Evolutionary conservation across 1,140 invertebrate species (phyloP).

Genomic region (Aradophagus sp.): DNA sequence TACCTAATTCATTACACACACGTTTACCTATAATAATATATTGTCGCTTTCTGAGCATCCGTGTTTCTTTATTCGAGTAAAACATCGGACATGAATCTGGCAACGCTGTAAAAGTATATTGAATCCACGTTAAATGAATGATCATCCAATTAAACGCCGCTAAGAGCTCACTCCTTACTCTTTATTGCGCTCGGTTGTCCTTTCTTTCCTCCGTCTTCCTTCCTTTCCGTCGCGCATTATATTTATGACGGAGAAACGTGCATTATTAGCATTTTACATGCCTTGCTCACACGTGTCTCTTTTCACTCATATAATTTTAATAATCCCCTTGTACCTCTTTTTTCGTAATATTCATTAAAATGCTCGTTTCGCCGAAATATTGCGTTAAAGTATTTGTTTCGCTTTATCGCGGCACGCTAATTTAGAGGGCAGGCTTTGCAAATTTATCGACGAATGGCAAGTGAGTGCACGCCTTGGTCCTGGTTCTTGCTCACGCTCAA

Average conservation of each 20-base stretch:
- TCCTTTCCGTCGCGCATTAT: conserved; percentile 30
- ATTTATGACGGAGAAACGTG: conserved; percentile 52
- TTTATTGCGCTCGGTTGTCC: conserved; percentile 25
- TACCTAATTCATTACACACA: too few relatives aligned
- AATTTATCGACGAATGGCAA: conserved; percentile 56
- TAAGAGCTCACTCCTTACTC: conserved; percentile 40
- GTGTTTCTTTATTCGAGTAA: not conserved
- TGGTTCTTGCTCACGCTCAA: conserved; percentile 45
- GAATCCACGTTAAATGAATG: conserved; percentile 43
- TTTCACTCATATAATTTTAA: conserved; percentile 55
- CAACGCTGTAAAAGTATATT: conserved; percentile 32
- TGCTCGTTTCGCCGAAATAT: conserved; percentile 48
- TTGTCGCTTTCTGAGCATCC: too few relatives aligned
- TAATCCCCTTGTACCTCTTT: conserved; percentile 50
- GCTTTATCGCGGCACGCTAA: conserved; percentile 53
- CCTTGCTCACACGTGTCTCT: conserved; percentile 46
- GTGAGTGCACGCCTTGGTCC: conserved; percentile 40
- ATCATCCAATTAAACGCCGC: conserved; percentile 49
- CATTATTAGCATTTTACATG: conserved; percentile 59
- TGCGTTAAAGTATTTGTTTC: conserved; percentile 56
- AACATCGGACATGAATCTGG: conserved; percentile 7
- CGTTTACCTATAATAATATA: too few relatives aligned
- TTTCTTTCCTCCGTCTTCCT: conserved; percentile 30
- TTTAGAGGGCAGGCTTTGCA: conserved; percentile 52
- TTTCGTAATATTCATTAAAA: conserved; percentile 57